Evolutionary conservation across 2,113 vertebrate species (phyloP).

Genomic region (Dolichallabes microphthalmus): DNA sequence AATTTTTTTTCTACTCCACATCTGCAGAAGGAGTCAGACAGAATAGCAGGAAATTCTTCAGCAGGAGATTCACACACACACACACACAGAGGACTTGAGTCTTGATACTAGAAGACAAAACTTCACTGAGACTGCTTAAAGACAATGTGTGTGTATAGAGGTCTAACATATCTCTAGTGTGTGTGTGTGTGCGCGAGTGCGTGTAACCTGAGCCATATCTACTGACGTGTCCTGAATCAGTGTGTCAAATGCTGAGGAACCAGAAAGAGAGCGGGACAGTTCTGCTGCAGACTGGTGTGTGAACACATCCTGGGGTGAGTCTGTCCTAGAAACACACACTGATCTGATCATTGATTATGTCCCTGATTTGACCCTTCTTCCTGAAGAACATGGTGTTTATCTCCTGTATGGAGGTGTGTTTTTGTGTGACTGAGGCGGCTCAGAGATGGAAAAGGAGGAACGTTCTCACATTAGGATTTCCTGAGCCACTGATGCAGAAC

Average conservation of each 20-base stretch:
- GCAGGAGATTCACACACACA: background rate
- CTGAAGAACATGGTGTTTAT: background rate
- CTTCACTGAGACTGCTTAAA: too few species aligned
- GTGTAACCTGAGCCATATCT: slow-evolving; percentile 82
- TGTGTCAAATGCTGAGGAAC: slow-evolving; percentile 85
- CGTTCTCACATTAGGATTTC: background rate
- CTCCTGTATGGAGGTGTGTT: background rate
- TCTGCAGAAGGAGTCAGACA: too few species aligned
- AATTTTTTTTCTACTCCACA: too few species aligned
- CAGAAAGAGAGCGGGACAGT: slow-evolving; percentile 86
- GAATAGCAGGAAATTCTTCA: background rate
- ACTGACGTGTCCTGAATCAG: slow-evolving; percentile 82
- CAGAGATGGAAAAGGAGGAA: background rate
- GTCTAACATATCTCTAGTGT: slow-evolving; percentile 38
- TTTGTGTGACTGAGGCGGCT: background rate
- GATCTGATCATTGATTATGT: background rate
- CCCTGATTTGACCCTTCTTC: background rate
- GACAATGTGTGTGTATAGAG: slow-evolving; percentile 65
- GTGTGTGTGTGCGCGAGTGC: background rate
- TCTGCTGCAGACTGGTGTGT: slow-evolving; percentile 88
- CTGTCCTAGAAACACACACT: background rate
- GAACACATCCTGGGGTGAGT: slow-evolving; percentile 87
- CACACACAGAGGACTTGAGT: too few species aligned
- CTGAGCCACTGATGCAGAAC: background rate
- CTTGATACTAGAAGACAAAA: too few species aligned